Evolutionary conservation across 1,140 invertebrate genomes (phyloP).

Genomic region (Drosophila grimshawi): DNA sequence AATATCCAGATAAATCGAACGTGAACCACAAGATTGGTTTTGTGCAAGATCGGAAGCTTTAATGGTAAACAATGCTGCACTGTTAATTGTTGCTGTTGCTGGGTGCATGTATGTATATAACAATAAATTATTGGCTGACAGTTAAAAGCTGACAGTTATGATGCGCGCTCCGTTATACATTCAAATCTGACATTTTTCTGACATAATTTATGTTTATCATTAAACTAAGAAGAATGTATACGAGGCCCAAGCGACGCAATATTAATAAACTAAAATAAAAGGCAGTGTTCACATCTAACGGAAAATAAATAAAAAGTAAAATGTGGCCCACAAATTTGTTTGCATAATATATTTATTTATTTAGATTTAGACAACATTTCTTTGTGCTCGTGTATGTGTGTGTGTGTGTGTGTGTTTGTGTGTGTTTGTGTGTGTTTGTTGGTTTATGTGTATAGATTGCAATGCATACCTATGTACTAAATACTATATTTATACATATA

Average conservation of each 20-base stretch:
- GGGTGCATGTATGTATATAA: slow-evolving; percentile 62
- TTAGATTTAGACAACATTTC: slow-evolving; percentile 25
- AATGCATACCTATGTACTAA: not conserved
- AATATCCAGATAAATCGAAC: slow-evolving; percentile 24
- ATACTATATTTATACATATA: slow-evolving; percentile 23
- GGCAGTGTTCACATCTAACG: slow-evolving; percentile 1
- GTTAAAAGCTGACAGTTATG: slow-evolving; percentile 27
- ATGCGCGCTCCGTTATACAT: not conserved
- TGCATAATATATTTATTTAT: slow-evolving; percentile 51
- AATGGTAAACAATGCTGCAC: slow-evolving; percentile 63
- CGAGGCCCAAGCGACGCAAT: not conserved
- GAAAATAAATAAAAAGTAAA: slow-evolving; percentile 54
- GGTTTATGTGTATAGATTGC: not conserved
- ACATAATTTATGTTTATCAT: slow-evolving; percentile 20
- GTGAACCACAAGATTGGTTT: slow-evolving; percentile 45
- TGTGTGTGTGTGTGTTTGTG: not conserved
- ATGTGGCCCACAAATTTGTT: slow-evolving; percentile 27
- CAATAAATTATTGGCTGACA: slow-evolving; percentile 49
- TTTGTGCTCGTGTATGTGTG: slow-evolving; percentile 8
- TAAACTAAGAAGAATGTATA: not conserved
- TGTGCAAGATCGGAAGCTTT: slow-evolving; percentile 46
- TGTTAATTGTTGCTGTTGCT: slow-evolving; percentile 31
- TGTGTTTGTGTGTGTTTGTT: slow-evolving; percentile 3
- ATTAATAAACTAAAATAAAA: slow-evolving; percentile 17
- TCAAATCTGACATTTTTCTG: slow-evolving; percentile 20